These are phyloP conservation scores for Ectropis crepuscularia DNA, from an alignment of 2,888 invertebrate species.

Conservation along the genomic window DNA sequence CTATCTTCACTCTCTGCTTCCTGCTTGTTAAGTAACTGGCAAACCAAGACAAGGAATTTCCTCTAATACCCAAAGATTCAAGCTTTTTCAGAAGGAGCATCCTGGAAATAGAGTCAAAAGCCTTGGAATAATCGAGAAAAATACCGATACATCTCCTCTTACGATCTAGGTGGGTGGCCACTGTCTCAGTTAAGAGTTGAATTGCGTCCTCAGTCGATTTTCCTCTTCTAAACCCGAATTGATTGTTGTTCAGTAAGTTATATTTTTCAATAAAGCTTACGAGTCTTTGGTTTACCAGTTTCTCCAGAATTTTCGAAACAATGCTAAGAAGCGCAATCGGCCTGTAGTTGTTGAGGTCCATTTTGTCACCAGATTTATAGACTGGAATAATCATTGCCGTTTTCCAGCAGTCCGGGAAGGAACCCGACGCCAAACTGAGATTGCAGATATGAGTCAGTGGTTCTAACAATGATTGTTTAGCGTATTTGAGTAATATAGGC, in stretches of 20 bases:
- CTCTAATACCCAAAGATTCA: background rate
- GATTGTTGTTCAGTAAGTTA: background rate
- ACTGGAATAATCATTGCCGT: background rate
- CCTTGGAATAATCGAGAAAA: background rate
- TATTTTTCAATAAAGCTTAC: constrained; percentile 1
- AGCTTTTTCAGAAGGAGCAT: background rate
- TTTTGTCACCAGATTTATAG: background rate
- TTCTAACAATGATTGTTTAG: background rate
- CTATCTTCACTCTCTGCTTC: background rate
- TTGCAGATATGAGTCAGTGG: background rate
- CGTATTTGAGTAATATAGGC: background rate
- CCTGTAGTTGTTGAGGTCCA: no score
- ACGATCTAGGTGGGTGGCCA: background rate
- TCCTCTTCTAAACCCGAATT: background rate
- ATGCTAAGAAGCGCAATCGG: background rate
- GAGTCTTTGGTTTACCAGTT: background rate
- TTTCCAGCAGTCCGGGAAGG: constrained; percentile 6
- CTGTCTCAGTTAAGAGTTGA: background rate
- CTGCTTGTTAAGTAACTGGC: background rate
- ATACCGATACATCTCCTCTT: background rate
- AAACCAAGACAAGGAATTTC: no score
- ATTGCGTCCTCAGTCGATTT: background rate
- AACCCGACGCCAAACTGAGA: background rate
- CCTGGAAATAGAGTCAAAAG: background rate
- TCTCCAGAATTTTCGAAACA: background rate